These are phyloP conservation scores for Caenorhabditis sp. DNA, from an alignment of 2,888 invertebrate species.

Conservation along the genomic window DNA sequence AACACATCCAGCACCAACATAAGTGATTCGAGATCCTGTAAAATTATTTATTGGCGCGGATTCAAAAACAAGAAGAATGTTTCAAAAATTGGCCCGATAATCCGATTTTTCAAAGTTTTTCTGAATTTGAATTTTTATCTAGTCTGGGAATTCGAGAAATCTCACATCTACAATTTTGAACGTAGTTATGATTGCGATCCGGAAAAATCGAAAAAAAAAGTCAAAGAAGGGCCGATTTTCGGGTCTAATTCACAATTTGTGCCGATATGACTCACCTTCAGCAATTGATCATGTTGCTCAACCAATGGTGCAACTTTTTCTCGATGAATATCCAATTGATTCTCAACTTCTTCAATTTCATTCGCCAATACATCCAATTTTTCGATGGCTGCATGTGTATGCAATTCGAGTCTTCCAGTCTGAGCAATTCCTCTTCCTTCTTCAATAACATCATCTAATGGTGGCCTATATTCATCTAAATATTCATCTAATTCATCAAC, in stretches of 20 bases:
- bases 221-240: too few relatives aligned
- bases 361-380: conserved; percentile 58
- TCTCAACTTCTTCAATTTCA: conserved; percentile 34
- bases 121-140: too few relatives aligned
- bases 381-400: conserved; percentile 60
- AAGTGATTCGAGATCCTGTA: conserved; percentile 24
- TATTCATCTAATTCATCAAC: conserved; percentile 41
- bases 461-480: conserved; percentile 36
- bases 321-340: conserved; percentile 28
- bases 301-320: conserved; percentile 31
- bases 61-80: too few relatives aligned
- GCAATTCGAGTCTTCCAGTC: conserved; percentile 62
- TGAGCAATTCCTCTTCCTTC: conserved; percentile 61
- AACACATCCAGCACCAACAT: conserved; percentile 34
- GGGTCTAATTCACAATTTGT: too few relatives aligned
- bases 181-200: too few relatives aligned
- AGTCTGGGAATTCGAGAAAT: too few relatives aligned
- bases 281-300: conserved; percentile 33
- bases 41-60: neutral
- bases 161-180: too few relatives aligned
- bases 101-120: too few relatives aligned
- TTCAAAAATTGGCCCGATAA: too few relatives aligned
- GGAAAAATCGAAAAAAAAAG: too few relatives aligned
- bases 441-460: conserved; percentile 56
- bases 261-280: conserved; percentile 6